A percentile compares a stretch with the other conserved stretches of the same genome.
Conservation (phyloP, 2,797 vertebrate species). For the Dromococcyx pavoninus region DNA sequence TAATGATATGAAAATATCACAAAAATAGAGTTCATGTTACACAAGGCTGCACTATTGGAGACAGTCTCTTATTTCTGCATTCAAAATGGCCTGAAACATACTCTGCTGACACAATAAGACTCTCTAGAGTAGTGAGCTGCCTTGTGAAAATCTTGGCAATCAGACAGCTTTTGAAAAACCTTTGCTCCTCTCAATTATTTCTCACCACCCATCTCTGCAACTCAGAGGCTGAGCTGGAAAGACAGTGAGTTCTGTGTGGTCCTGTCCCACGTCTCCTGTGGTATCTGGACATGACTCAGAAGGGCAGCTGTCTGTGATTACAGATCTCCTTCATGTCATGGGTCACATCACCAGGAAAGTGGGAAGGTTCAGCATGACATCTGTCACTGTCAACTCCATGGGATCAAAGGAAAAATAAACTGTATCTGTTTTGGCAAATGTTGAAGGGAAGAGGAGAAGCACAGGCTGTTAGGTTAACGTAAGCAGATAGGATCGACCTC, state of each 20-base stretch:
- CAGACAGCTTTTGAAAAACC: neutral
- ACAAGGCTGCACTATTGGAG: neutral
- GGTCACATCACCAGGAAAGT: constrained; percentile 31
- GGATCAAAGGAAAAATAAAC: constrained; percentile 44
- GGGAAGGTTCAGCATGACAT: constrained; percentile 31
- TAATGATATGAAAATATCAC: neutral
- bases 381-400: constrained; percentile 18
- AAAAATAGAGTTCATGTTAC: neutral
- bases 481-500: constrained; percentile 13
- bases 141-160: neutral
- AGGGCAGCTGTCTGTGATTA: constrained; percentile 20
- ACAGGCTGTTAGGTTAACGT: neutral
- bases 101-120: neutral
- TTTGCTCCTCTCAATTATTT: neutral
- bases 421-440: constrained; percentile 32
- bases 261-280: neutral
- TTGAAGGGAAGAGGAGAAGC: constrained; percentile 12
- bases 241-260: constrained; percentile 39
- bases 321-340: constrained; percentile 32
- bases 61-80: neutral
- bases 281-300: constrained; percentile 27
- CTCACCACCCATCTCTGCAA: neutral
- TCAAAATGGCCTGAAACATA: neutral
- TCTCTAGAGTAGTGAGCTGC: neutral
- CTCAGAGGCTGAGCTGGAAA: neutral